These are phyloP conservation scores for Megalops cyprinoides DNA, from an alignment of 2,797 vertebrate genomes.

Conservation along the genomic window DNA sequence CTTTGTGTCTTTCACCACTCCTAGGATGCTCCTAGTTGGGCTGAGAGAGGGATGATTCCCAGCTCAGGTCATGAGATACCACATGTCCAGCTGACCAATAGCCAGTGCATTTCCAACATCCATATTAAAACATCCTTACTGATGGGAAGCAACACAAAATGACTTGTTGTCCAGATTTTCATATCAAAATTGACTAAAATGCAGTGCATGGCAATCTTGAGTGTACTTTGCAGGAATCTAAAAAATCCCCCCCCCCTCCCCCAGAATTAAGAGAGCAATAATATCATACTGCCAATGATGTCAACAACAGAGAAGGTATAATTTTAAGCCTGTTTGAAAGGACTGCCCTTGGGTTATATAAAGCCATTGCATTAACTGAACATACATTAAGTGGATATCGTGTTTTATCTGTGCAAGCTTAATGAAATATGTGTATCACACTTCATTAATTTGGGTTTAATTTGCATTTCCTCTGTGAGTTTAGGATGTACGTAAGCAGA, in stretches of 20 bases:
- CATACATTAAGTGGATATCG: background rate
- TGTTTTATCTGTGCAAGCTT: background rate
- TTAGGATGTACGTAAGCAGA: background rate
- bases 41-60: background rate
- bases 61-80: background rate
- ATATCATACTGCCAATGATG: background rate
- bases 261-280: too few relatives aligned
- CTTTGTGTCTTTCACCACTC: background rate
- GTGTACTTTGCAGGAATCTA: background rate
- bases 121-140: slow-evolving; percentile 1
- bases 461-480: background rate
- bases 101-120: background rate
- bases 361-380: background rate
- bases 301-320: background rate
- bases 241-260: background rate
- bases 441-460: background rate
- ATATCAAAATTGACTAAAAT: slow-evolving; percentile 25
- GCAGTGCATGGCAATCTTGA: background rate
- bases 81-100: background rate
- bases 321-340: background rate
- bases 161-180: background rate
- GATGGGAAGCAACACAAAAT: background rate
- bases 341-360: background rate
- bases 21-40: too few relatives aligned
- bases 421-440: background rate